Base-by-base conservation (phyloP, 2,888 invertebrate species). In the Germaria angustata region DNA sequence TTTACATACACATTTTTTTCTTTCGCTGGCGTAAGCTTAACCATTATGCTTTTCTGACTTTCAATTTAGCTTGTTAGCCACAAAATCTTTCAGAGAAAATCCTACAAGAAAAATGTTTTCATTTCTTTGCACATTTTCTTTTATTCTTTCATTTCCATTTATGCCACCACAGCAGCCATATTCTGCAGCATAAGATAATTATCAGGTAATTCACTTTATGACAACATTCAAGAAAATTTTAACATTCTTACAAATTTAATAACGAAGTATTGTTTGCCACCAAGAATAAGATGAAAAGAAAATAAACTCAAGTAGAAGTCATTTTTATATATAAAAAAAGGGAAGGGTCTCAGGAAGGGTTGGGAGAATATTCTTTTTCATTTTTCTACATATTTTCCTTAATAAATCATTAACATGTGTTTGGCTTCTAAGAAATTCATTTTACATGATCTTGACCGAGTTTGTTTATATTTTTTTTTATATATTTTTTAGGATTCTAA, bases 361-460 rank as follows among this genome's bases (percentile, higher is more conserved):
- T n/a, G n/a, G n/a, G n/a, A n/a, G n/a, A n/a, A n/a, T n/a, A n/a
- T n/a, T n/a, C n/a, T n/a, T n/a, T n/a, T n/a, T n/a, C n/a, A n/a
- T n/a, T n/a, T n/a, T n/a, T n/a, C n/a, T n/a, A n/a, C n/a, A n/a
- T n/a, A n/a, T n/a, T n/a, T n/a, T n/a, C n/a, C n/a, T n/a, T n/a
- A n/a, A n/a, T 22, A 22, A 34, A 36, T 44, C 17, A 34, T 22
- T 8, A 15, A 32, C 44, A 65, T 65, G 34, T 55, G 63, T 75
- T 65, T 46, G 5, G 44, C 44, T 32, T 65, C 20, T 41, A 6
- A 2, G 36, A 13, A 51, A 13, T 57, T 9, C 3, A 57, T 46
- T 75, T 57, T 46, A 57, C 65, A 55, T 57, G 75, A 66, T 75
- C 75, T 75, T 75, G 75, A 32, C 75, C 75, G 36, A 75, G 17